phyloP scores from a whole-genome alignment of 2,113 vertebrate species.

The Neopipo cinnamomea region DNA sequence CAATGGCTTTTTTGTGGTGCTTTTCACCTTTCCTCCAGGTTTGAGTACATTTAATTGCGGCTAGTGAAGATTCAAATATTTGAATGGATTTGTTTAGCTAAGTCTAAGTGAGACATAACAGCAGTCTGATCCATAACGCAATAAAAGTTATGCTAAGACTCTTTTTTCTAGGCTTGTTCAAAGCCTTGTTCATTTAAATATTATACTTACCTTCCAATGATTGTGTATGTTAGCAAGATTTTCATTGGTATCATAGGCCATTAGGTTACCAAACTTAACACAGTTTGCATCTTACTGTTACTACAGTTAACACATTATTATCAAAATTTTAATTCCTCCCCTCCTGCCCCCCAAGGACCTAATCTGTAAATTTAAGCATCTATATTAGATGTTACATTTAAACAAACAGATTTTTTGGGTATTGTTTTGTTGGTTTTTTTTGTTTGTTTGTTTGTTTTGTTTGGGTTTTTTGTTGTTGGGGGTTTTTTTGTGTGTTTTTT shows the following conservation, averaged over 20 bases:
- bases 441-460: fast-evolving
- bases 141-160: background rate
- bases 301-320: background rate
- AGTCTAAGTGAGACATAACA: background rate
- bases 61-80: background rate
- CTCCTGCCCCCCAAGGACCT: background rate
- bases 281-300: background rate
- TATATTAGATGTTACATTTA: background rate
- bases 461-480: no score
- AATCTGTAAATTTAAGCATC: background rate
- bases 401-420: no score
- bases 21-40: background rate
- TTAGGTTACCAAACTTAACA: background rate
- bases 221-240: background rate
- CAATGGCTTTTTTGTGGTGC: background rate
- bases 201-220: background rate
- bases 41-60: background rate
- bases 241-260: background rate
- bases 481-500: no score
- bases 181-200: background rate
- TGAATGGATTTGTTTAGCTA: background rate
- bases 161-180: background rate
- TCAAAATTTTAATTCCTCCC: background rate
- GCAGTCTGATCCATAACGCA: background rate
- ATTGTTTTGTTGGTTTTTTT: no score